A percentile compares a stretch with the other conserved stretches of the same genome.
These are phyloP conservation scores for Campaea margaritaria DNA, from an alignment of 2,888 invertebrate genomes.

Conservation along the genomic window DNA sequence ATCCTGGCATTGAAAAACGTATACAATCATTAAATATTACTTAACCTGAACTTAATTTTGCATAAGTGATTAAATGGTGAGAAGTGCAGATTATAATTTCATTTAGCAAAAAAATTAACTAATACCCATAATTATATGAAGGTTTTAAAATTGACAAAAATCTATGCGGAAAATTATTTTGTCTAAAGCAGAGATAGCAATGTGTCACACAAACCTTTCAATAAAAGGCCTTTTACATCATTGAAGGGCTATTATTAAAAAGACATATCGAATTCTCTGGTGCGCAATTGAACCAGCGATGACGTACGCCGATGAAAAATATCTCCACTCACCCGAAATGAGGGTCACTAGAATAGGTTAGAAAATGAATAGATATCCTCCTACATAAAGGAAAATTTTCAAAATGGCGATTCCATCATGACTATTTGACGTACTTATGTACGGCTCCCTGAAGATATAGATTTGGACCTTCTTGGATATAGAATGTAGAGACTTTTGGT, in stretches of 20 bases:
- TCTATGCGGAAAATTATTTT: no score
- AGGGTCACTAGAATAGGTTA: slow-evolving; percentile 60
- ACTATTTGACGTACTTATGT: slow-evolving; percentile 37
- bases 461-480: slow-evolving; percentile 34
- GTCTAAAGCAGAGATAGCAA: not conserved
- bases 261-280: slow-evolving; percentile 22
- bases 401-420: slow-evolving; percentile 41
- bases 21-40: no score
- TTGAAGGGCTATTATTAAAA: slow-evolving; percentile 21
- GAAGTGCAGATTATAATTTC: no score
- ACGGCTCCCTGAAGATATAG: slow-evolving; percentile 17
- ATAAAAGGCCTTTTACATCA: slow-evolving; percentile 10
- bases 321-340: slow-evolving; percentile 60
- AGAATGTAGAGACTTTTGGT: slow-evolving; percentile 36
- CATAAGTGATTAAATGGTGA: no score
- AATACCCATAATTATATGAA: no score
- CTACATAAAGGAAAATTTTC: slow-evolving; percentile 24
- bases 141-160: no score
- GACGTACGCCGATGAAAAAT: slow-evolving; percentile 58
- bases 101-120: no score
- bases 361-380: slow-evolving; percentile 53
- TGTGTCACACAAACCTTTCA: slow-evolving; percentile 6
- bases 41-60: no score
- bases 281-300: slow-evolving; percentile 27
- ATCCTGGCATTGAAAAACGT: no score